Evolutionary conservation across 1,140 invertebrate genomes (phyloP).

Genomic region (Acromyrmex echinatior): DNA sequence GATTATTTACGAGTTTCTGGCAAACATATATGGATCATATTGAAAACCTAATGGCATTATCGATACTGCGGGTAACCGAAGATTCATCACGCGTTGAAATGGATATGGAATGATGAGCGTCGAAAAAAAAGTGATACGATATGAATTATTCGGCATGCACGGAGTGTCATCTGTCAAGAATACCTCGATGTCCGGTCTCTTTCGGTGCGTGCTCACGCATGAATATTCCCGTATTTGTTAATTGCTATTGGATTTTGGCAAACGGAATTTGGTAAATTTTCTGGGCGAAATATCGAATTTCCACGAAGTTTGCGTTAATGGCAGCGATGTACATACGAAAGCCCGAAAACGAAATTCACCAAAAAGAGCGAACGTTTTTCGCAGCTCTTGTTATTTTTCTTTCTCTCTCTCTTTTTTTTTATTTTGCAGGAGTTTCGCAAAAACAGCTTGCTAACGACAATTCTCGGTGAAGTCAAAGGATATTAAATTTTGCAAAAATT

Average conservation of each 20-base stretch:
- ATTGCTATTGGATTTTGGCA: constrained; percentile 51
- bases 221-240: constrained; percentile 24
- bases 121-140: constrained; percentile 27
- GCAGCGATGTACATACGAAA: not conserved
- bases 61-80: constrained; percentile 24
- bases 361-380: constrained; percentile 40
- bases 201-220: constrained; percentile 15
- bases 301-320: constrained; percentile 25
- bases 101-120: constrained; percentile 29
- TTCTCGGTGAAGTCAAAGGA: constrained; percentile 14
- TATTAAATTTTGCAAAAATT: constrained; percentile 56
- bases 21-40: not conserved
- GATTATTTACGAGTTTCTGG: constrained; percentile 46
- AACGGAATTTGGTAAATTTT: constrained; percentile 24
- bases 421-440: constrained; percentile 15
- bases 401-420: not conserved
- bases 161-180: constrained; percentile 54
- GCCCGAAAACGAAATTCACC: not conserved
- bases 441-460: constrained; percentile 51
- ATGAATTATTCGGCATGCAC: constrained; percentile 16
- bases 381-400: constrained; percentile 31
- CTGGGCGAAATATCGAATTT: constrained; percentile 35
- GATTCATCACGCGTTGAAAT: constrained; percentile 29
- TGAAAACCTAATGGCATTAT: constrained; percentile 43
- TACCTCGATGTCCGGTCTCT: constrained; percentile 1